phyloP scores from a whole-genome alignment of 2,888 invertebrate species.

The Pteria penguin region DNA sequence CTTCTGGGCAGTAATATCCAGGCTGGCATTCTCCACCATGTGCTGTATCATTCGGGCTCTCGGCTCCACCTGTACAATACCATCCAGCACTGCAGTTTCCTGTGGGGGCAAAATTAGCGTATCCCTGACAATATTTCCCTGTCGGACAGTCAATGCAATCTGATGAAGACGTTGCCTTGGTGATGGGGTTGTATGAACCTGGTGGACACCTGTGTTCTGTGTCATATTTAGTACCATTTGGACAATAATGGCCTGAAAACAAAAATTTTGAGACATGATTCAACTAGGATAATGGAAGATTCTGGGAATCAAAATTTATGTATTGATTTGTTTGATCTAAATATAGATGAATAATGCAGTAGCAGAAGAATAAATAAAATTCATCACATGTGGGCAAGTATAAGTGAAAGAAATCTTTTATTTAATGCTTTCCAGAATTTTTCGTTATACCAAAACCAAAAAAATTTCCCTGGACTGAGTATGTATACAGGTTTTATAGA shows the following conservation, averaged over 20 bases:
- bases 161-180: conserved; percentile 48
- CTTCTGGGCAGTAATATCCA: conserved; percentile 75
- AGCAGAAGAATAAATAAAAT: no score
- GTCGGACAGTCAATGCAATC: conserved; percentile 74
- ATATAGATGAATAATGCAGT: no score
- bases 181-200: conserved; percentile 73
- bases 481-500: no score
- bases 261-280: no score
- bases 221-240: conserved; percentile 68
- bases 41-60: conserved; percentile 67
- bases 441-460: no score
- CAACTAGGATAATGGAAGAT: no score
- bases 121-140: conserved; percentile 75
- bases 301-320: no score
- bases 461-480: no score
- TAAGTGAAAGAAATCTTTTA: no score
- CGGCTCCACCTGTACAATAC: conserved; percentile 72
- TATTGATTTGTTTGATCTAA: no score
- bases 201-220: conserved; percentile 72
- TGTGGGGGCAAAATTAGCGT: conserved; percentile 70
- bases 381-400: no score
- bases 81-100: conserved; percentile 73
- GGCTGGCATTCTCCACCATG: conserved; percentile 71
- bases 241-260: conserved; percentile 74
- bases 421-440: no score